Evolutionary conservation across 2,797 vertebrate genomes (phyloP), one percentile per base, ranked within the genome.

Genomic region (Pterois miles): DNA sequence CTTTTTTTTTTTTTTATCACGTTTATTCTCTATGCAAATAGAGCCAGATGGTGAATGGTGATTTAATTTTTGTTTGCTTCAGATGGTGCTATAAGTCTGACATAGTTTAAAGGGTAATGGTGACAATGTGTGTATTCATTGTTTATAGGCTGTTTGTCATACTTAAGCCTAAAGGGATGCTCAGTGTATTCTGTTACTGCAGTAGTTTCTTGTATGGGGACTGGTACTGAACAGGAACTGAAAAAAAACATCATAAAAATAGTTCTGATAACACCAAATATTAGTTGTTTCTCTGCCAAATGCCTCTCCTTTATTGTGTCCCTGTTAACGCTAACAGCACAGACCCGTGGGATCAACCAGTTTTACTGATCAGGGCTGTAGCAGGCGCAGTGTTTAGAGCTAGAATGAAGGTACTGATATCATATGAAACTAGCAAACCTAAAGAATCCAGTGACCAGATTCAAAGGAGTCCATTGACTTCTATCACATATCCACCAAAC

Each of bases 11-110:
- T n/a, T n/a, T 76, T 23, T 53, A 48, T 34, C 56, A 58, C 67
- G 59, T 69, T 64, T 72, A 20, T 71, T 80, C 66, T 65, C 4
- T 16, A 3, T 77, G 76, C 43, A 80, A 62, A 78, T 22, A 2
- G 7, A 68, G 48, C 72, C 81, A 88, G 75, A 69, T 71, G 65
- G 71, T 20, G 54, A 58, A 53, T 67, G 62, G 22, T 70, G 57
- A 56, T 83, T 82, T 69, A 2, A 73, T 43, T 60, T 62, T 65
- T 68, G 70, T 80, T 78, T 64, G 46, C 60, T 43, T 76, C 64
- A 58, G 74, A 71, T 31, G 23, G 14, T 7, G 77, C 68, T 65
- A 31, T 2, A 8, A 64, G 79, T 11, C 60, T 48, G 22, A 71
- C 29, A 33, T 18, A 16, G 65, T 64, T 80, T 80, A 64, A 70